Evolutionary conservation across 2,888 invertebrate species (phyloP), one percentile per base, ranked within the genome.

Genomic region (Lissocephala sabroskyi): DNA sequence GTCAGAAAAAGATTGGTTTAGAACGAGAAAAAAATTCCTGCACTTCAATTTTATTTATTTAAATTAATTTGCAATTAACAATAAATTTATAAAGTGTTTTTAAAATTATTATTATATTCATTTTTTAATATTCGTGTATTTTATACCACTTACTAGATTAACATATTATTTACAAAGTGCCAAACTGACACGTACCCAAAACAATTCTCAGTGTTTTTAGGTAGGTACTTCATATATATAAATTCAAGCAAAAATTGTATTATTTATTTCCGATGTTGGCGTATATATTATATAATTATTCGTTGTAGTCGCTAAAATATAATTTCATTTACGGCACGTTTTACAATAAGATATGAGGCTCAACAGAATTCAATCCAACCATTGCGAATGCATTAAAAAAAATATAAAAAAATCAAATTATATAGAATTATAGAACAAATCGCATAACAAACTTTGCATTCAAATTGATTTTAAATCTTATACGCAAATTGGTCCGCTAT

Each of bases 401-500:
- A n/a, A n/a, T 32, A 32, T 32, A 32, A 32, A 32, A 32, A 11
- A 77, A 50, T 23, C n/a, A 23, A 14, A 18, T 64, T 65, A 65
- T 45, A 40, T 40, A 53, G 75, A 62, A 49, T 45, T 39, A 46
- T 59, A 70, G 60, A 65, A 50, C 46, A 70, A 70, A 54, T 45
- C 49, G 71, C 58, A 56, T 49, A 53, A 49, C 46, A 46, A 47
- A 49, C 53, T 43, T 16, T 35, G 16, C 13, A 10, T 16, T 16
- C 10, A 52, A 54, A 36, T 46, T 48, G 67, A 74, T 74, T 71
- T 76, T 60, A 65, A 73, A 74, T 81, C 81, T 81, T 82, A 82
- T 82, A 79, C 68, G 77, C 81, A 81, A 80, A 82, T 82, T 82
- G 82, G 82, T 82, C 82, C 82, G 80, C 82, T 82, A 80, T 82